Percentiles rank a stretch among this genome's conserved stretches.
Evolutionary conservation across 2,797 vertebrate species (phyloP).

Genomic region (Malacoctenus gilli): DNA sequence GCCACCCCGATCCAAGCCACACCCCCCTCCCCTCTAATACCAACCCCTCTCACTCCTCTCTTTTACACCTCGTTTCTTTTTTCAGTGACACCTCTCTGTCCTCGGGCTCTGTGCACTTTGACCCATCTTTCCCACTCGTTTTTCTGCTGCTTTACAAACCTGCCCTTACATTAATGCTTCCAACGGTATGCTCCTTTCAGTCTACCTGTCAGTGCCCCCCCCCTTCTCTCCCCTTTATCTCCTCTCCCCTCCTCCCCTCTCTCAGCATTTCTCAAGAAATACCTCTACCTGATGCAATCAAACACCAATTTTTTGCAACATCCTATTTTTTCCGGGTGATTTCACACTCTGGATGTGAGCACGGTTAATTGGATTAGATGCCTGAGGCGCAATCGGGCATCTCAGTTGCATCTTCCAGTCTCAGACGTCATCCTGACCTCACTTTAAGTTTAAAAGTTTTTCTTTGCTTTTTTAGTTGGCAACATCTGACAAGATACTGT

Average conservation of each 20-base stretch:
- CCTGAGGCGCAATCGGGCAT: conserved; percentile 18
- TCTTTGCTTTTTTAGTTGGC: conserved; percentile 8
- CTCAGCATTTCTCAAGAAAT: conserved; percentile 5
- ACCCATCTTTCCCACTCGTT: conserved; percentile 35
- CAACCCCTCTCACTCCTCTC: conserved; percentile 31
- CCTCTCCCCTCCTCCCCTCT: conserved; percentile 4
- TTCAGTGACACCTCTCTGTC: conserved; percentile 10
- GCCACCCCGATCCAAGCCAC: conserved; percentile 57
- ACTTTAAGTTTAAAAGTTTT: conserved; percentile 16
- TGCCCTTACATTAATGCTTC: conserved; percentile 32
- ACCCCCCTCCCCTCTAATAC: conserved; percentile 34
- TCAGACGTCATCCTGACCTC: conserved; percentile 17
- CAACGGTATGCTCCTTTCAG: conserved; percentile 12
- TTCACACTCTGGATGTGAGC: background rate
- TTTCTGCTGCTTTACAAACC: conserved; percentile 17
- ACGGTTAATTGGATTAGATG: conserved; percentile 1
- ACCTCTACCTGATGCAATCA: conserved; percentile 33
- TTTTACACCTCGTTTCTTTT: conserved; percentile 16
- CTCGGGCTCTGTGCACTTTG: conserved; percentile 28
- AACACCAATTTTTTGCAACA: conserved; percentile 16
- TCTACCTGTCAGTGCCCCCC: conserved; percentile 17
- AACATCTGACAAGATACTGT: background rate
- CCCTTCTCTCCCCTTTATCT: background rate
- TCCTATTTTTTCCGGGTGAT: conserved; percentile 1
- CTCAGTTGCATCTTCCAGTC: conserved; percentile 22